Percentiles rank a stretch among this genome's conserved stretches.
phyloP scores from a whole-genome alignment of 2,888 invertebrate species.

The Orthosia incerta region DNA sequence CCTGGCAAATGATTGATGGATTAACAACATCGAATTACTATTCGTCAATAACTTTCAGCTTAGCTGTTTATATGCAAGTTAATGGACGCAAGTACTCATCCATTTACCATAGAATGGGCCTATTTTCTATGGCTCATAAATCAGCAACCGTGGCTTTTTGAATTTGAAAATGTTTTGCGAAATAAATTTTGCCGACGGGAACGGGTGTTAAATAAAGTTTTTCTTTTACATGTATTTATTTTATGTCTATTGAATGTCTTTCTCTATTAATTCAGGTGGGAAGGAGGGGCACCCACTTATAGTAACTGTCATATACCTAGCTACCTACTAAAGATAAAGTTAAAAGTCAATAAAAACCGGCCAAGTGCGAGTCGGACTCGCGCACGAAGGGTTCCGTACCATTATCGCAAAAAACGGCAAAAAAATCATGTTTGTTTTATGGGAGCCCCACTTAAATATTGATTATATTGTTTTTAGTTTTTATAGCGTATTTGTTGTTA shows the following conservation, averaged over 20 bases:
- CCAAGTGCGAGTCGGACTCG: no score
- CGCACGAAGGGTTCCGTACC: no score
- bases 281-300: background rate
- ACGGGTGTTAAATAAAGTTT: constrained; percentile 13
- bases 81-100: constrained; percentile 28
- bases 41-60: constrained; percentile 39
- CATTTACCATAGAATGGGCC: constrained; percentile 55
- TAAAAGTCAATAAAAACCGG: no score
- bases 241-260: background rate
- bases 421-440: no score
- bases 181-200: constrained; percentile 49
- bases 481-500: no score
- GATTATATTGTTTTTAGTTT: no score
- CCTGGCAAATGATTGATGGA: constrained; percentile 36
- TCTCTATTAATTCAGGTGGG: background rate
- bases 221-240: constrained; percentile 25
- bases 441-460: no score
- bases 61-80: constrained; percentile 20
- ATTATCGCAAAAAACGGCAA: no score
- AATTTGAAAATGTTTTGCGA: constrained; percentile 32
- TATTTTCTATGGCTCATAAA: constrained; percentile 54
- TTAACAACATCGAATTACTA: constrained; percentile 29
- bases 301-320: background rate
- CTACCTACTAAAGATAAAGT: background rate
- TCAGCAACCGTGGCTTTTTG: constrained; percentile 15